Evolutionary conservation across 30 jellyfish, hydroid and myxozoan genomes (phyloP).

Genomic region (Clytia hemisphaerica): DNA sequence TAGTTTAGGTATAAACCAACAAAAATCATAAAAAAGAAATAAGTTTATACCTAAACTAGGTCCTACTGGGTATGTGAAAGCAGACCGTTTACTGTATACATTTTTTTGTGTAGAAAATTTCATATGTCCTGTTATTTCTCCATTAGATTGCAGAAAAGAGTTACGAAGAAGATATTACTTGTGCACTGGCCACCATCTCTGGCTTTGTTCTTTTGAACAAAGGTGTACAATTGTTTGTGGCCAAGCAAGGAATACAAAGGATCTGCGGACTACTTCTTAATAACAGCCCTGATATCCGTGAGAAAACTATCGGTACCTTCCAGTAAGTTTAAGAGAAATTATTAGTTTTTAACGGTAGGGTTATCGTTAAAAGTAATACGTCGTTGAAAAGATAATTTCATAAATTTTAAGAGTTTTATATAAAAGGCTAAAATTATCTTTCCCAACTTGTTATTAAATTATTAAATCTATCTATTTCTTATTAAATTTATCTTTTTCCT

Average conservation of each 20-base stretch:
- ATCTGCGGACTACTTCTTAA: conserved; percentile 8
- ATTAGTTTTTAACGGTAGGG: no score
- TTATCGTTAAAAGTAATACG: no score
- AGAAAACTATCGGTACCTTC: not conserved
- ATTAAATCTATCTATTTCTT: no score
- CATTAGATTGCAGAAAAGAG: not conserved
- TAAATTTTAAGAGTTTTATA: no score
- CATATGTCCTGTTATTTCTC: not conserved
- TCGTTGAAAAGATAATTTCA: no score
- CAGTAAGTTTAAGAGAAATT: not conserved
- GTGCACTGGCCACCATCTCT: conserved; percentile 30
- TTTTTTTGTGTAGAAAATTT: not conserved
- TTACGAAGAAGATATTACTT: conserved; percentile 21
- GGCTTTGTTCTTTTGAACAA: conserved; percentile 18
- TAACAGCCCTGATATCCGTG: conserved; percentile 11
- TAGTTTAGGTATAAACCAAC: no score
- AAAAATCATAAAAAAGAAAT: no score
- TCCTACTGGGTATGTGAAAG: no score
- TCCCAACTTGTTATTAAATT: no score
- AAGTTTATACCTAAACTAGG: no score
- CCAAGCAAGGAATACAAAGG: conserved; percentile 4
- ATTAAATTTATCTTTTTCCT: no score
- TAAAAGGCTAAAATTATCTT: no score
- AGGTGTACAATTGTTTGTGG: conserved; percentile 4
- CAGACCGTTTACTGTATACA: not conserved